Evolutionary conservation across 2,797 vertebrate genomes (phyloP).

Genomic region (Oreochromis grahami): DNA sequence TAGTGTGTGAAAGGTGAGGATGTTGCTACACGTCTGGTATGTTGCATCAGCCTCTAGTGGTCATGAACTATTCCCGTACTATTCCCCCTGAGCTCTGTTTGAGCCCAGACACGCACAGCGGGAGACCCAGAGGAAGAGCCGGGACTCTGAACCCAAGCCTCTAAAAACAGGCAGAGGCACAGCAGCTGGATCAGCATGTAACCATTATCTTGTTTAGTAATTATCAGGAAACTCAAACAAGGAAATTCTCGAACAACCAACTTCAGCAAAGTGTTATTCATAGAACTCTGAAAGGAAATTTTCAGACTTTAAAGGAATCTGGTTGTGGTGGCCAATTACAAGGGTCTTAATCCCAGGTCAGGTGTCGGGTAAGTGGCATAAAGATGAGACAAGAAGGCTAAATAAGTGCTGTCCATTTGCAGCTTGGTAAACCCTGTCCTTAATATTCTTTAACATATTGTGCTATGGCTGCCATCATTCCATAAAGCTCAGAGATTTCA

Average conservation of each 20-base stretch:
- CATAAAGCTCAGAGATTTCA: background rate
- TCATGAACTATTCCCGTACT: background rate
- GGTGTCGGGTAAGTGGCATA: background rate
- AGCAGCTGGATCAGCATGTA: background rate
- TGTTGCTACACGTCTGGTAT: conserved; percentile 39
- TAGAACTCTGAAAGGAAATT: background rate
- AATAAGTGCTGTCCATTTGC: background rate
- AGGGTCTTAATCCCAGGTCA: background rate
- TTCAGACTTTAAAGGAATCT: background rate
- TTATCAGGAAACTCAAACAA: background rate
- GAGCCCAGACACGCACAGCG: conserved; percentile 21
- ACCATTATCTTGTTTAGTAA: background rate
- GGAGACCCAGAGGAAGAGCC: background rate
- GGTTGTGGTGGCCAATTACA: background rate
- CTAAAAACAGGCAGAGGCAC: background rate
- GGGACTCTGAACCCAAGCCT: background rate
- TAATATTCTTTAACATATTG: background rate
- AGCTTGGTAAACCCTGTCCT: background rate
- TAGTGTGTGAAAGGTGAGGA: conserved; percentile 73
- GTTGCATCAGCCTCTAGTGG: conserved; percentile 40
- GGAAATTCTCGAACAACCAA: rapidly evolving
- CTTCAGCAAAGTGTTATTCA: background rate
- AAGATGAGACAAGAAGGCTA: background rate
- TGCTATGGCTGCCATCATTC: background rate
- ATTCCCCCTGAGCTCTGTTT: background rate